Evolutionary conservation across 1,140 invertebrate species (phyloP).

Genomic region (Drosophila repleta): DNA sequence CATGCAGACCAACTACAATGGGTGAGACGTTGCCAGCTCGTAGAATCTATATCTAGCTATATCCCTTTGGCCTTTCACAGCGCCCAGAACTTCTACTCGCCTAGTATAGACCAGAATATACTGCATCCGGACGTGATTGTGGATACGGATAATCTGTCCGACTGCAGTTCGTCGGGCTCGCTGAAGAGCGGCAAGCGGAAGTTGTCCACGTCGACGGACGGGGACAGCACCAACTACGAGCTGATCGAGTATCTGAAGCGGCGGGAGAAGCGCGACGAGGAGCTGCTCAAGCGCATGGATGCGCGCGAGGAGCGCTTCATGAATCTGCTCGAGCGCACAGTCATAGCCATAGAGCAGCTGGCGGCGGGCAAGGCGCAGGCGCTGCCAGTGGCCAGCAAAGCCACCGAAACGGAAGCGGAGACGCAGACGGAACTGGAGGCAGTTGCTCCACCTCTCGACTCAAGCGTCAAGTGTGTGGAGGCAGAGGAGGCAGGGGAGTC

Average conservation of each 20-base stretch:
- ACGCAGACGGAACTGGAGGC: not conserved
- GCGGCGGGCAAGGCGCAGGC: constrained; percentile 35
- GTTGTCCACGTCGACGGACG: constrained; percentile 77
- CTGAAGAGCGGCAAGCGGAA: constrained; percentile 75
- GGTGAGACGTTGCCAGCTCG: constrained; percentile 46
- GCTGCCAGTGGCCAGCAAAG: not conserved
- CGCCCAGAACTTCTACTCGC: constrained; percentile 76
- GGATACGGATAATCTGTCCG: constrained; percentile 80
- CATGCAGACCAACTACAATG: constrained; percentile 82
- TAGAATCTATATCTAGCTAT: not conserved
- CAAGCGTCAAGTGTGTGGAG: too few species aligned
- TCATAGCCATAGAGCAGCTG: constrained; percentile 73
- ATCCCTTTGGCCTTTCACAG: constrained; percentile 24
- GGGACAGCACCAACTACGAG: constrained; percentile 83
- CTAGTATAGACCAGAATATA: constrained; percentile 75
- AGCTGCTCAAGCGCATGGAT: constrained; percentile 79
- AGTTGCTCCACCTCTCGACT: not conserved
- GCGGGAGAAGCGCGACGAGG: constrained; percentile 77
- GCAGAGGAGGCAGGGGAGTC: too few species aligned
- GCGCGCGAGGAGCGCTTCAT: constrained; percentile 77
- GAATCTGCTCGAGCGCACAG: constrained; percentile 74
- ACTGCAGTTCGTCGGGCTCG: constrained; percentile 71
- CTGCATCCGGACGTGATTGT: constrained; percentile 82
- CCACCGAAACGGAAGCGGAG: not conserved
- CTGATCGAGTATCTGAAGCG: constrained; percentile 81